phyloP scores from a whole-genome alignment of 2,113 vertebrate species.

The Coregonus clupeaformis region DNA sequence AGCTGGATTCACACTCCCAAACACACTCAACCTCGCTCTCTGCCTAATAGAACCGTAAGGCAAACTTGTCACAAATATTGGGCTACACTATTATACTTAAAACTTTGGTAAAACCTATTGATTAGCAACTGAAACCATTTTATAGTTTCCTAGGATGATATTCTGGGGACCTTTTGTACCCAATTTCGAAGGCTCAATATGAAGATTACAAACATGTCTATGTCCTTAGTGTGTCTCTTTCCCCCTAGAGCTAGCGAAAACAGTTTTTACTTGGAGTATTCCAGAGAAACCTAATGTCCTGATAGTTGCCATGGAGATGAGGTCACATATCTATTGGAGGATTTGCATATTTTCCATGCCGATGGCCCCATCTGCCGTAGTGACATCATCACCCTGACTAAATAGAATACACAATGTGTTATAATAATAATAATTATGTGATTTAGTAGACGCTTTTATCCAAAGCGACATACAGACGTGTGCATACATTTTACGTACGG shows the following conservation, averaged over 20 bases:
- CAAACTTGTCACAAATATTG: no score
- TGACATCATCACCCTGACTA: conserved; percentile 13
- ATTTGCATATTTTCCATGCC: conserved; percentile 62
- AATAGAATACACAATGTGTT: not conserved
- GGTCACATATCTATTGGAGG: conserved; percentile 47
- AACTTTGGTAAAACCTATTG: not conserved
- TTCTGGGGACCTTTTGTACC: not conserved
- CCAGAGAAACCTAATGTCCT: conserved; percentile 36
- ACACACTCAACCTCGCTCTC: not conserved
- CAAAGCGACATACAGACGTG: no score
- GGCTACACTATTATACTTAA: not conserved
- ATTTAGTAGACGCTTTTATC: no score
- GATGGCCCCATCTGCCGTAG: conserved; percentile 15
- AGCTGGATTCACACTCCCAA: not conserved
- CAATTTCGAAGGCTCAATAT: not conserved
- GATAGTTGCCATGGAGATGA: conserved; percentile 49
- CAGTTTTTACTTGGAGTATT: conserved; percentile 63
- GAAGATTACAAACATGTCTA: not conserved
- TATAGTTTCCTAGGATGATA: not conserved
- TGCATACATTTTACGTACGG: no score
- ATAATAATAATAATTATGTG: no score
- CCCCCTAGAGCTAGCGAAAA: conserved; percentile 18
- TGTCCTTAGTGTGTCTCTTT: not conserved
- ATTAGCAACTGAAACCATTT: not conserved
- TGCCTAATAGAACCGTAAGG: no score